These are phyloP conservation scores for Rotaria socialis DNA, from an alignment of 2,888 invertebrate genomes.

Conservation along the genomic window DNA sequence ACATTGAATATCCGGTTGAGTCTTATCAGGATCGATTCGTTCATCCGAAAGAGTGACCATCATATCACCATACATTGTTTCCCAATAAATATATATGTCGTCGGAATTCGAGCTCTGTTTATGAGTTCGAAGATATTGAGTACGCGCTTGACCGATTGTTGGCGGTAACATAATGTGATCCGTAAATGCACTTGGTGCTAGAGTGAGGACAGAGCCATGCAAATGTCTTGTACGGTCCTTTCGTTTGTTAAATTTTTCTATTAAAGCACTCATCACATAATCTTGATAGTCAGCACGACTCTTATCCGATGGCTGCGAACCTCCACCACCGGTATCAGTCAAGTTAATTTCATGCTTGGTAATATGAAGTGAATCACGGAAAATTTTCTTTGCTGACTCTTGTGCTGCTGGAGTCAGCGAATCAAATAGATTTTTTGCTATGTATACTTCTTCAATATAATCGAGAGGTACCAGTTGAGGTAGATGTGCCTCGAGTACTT, in stretches of 20 bases:
- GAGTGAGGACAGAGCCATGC: neutral
- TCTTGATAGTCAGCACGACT: neutral
- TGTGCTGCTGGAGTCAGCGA: neutral
- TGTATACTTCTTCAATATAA: slow-evolving; percentile 12
- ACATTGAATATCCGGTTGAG: neutral
- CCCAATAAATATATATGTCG: slow-evolving; percentile 19
- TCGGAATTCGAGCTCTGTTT: neutral
- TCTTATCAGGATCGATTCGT: neutral
- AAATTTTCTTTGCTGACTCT: neutral
- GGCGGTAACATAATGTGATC: neutral
- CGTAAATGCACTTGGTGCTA: neutral
- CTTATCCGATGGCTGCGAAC: neutral
- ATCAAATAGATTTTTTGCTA: neutral
- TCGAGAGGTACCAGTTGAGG: neutral
- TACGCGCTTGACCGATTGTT: neutral
- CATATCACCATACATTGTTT: slow-evolving; percentile 19
- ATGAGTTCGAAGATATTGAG: neutral
- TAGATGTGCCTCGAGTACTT: slow-evolving; percentile 32
- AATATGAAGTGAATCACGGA: neutral
- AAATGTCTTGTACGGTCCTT: neutral
- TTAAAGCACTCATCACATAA: neutral
- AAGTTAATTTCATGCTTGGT: neutral
- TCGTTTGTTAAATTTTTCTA: neutral
- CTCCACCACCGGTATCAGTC: neutral
- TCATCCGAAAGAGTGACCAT: neutral